Conservation (phyloP, 2,113 vertebrate species). For the Pithys albifrons region DNA sequence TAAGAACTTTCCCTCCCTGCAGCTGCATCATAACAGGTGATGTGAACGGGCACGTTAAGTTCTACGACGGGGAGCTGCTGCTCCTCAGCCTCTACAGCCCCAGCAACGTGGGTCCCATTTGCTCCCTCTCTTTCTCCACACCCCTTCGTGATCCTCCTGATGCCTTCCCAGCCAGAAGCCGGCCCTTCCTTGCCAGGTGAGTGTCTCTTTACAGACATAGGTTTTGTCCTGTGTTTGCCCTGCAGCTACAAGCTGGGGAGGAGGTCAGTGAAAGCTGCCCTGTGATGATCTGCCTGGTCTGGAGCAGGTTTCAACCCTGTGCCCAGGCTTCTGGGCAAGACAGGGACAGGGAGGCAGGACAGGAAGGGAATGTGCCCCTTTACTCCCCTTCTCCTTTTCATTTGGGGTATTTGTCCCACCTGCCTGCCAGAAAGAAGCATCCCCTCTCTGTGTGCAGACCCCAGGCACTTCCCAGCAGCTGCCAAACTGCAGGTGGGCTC, state of each 20-base stretch:
- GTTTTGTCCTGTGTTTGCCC: neutral
- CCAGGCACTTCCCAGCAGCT: neutral
- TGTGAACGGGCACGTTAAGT: conserved; percentile 79
- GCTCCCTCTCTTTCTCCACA: conserved; percentile 86
- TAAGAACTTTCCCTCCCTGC: neutral
- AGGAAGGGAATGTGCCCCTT: neutral
- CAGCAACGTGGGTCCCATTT: conserved; percentile 77
- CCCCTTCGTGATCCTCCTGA: neutral
- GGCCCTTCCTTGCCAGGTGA: conserved; percentile 78
- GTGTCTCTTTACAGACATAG: neutral
- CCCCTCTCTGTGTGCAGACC: neutral
- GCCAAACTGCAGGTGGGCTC: neutral
- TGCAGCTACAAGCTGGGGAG: neutral
- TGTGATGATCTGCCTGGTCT: neutral
- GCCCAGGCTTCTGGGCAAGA: neutral
- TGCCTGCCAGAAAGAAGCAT: neutral
- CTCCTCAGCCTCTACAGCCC: conserved; percentile 76
- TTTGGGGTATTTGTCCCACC: neutral
- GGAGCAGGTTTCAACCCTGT: neutral
- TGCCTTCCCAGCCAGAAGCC: neutral
- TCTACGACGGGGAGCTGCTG: conserved; percentile 80
- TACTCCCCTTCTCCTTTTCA: neutral
- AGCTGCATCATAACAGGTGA: conserved; percentile 89
- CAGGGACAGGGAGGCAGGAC: neutral
- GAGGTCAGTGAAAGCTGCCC: neutral